Conservation (phyloP, 2,888 invertebrate genomes). For the Pseudococcus longispinus region DNA sequence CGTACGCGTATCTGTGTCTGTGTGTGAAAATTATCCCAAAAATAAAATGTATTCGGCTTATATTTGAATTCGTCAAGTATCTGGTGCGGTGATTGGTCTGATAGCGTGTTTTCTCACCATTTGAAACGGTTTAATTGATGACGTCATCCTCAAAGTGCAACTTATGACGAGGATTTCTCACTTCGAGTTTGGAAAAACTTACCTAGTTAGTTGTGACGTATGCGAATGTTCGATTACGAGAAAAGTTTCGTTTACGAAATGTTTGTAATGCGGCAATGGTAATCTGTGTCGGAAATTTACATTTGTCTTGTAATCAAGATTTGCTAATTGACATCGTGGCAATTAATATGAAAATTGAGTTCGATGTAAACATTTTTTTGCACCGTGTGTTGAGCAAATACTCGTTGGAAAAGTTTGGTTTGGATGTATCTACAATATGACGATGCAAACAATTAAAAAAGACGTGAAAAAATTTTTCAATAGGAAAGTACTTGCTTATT, state of each 20-base stretch:
- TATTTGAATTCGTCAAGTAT: conserved; percentile 3
- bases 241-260: neutral
- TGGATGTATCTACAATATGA: neutral
- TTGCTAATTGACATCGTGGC: neutral
- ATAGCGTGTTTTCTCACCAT: neutral
- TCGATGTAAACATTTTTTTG: neutral
- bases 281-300: neutral
- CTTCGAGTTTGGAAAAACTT: neutral
- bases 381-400: neutral
- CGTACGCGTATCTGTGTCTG: neutral
- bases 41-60: neutral
- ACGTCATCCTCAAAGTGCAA: neutral
- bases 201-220: neutral
- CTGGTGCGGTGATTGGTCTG: neutral
- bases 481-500: neutral
- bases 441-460: conserved; percentile 9
- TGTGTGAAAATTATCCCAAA: neutral
- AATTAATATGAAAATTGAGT: neutral
- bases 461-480: conserved; percentile 8
- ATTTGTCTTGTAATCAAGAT: neutral
- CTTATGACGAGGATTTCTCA: neutral
- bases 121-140: neutral
- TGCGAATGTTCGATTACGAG: neutral
- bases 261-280: neutral
- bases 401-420: neutral